phyloP scores from a whole-genome alignment of 2,888 invertebrate genomes.

The Pristionchus arcanus region DNA sequence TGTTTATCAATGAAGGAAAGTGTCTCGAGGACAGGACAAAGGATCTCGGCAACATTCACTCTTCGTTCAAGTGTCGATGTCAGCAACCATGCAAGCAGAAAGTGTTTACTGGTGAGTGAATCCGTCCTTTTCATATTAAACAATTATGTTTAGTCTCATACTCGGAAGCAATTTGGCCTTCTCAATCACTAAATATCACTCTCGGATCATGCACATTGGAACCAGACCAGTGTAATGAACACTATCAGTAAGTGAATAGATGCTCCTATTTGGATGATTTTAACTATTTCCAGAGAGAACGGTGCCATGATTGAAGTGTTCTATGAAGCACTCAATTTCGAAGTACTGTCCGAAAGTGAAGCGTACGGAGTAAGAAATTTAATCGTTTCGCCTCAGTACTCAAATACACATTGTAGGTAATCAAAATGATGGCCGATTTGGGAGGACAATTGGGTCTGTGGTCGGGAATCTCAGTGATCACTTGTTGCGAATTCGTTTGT shows the following conservation, averaged over 20 bases:
- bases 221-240: slow-evolving; percentile 73
- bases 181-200: slow-evolving; percentile 72
- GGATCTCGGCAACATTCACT: slow-evolving; percentile 66
- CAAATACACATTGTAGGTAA: slow-evolving; percentile 64
- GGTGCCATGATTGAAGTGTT: slow-evolving; percentile 78
- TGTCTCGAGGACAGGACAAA: slow-evolving; percentile 74
- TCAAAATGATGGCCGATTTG: slow-evolving; percentile 78
- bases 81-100: slow-evolving; percentile 77
- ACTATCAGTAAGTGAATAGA: slow-evolving; percentile 67
- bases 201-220: slow-evolving; percentile 69
- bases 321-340: slow-evolving; percentile 77
- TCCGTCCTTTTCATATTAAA: not conserved
- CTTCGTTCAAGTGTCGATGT: slow-evolving; percentile 61
- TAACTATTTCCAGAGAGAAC: slow-evolving; percentile 69
- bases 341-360: slow-evolving; percentile 73
- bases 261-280: not conserved
- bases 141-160: slow-evolving; percentile 62
- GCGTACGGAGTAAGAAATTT: slow-evolving; percentile 73
- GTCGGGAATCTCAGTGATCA: slow-evolving; percentile 77
- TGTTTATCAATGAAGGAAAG: slow-evolving; percentile 61
- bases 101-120: slow-evolving; percentile 64
- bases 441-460: slow-evolving; percentile 76
- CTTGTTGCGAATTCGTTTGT: slow-evolving; percentile 75
- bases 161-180: slow-evolving; percentile 78
- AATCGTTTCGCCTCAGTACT: not conserved